Evolutionary conservation across 2,797 vertebrate species (phyloP).

Genomic region (Crax fasciolata): DNA sequence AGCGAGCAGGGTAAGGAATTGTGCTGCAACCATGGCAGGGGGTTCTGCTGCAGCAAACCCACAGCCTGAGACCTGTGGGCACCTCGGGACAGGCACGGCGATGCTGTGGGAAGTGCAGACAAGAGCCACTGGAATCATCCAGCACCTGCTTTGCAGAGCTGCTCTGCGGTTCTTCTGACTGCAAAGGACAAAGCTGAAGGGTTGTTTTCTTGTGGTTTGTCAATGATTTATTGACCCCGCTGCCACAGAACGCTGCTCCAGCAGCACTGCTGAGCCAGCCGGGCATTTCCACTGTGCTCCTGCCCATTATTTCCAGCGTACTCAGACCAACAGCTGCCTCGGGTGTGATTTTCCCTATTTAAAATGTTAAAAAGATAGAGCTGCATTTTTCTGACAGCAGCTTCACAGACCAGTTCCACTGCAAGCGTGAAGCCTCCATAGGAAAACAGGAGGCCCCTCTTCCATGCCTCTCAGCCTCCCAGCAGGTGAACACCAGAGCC

Average conservation of each 20-base stretch:
- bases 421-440: too few relatives aligned
- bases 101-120: not conserved
- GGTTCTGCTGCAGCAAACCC: not conserved
- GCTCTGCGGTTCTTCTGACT: not conserved
- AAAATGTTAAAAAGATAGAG: not conserved
- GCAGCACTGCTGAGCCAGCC: not conserved
- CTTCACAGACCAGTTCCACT: not conserved
- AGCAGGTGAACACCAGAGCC: rapidly evolving
- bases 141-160: not conserved
- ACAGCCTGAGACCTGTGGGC: rapidly evolving
- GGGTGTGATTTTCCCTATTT: too few relatives aligned
- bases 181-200: not conserved
- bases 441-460: not conserved
- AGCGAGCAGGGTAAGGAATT: rapidly evolving
- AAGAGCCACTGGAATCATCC: rapidly evolving
- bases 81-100: rapidly evolving
- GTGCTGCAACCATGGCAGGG: not conserved
- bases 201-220: not conserved
- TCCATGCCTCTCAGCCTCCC: rapidly evolving
- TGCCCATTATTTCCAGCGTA: not conserved
- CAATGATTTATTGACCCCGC: too few relatives aligned
- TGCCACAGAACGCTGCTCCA: not conserved
- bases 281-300: not conserved
- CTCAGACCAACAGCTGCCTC: not conserved
- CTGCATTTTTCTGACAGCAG: not conserved